Evolutionary conservation across 1,140 invertebrate genomes (phyloP).

Genomic region (Anthonomus grandis): DNA sequence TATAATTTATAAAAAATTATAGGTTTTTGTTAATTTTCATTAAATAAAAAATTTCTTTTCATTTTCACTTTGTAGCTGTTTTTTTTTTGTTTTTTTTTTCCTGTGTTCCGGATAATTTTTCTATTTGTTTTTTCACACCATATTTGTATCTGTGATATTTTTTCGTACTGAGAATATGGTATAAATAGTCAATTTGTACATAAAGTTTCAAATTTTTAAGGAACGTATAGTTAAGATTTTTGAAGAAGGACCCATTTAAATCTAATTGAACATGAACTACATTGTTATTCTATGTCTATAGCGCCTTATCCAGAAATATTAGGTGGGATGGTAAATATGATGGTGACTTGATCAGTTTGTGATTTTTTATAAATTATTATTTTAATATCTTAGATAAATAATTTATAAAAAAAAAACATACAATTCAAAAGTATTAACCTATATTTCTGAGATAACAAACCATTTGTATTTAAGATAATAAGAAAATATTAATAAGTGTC

Average conservation of each 20-base stretch:
- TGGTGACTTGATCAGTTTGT: too few species aligned
- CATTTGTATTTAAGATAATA: conserved; percentile 23
- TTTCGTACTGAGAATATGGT: conserved; percentile 42
- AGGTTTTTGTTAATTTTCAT: conserved; percentile 46
- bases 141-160: conserved; percentile 44
- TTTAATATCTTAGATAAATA: too few species aligned
- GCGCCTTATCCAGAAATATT: too few species aligned
- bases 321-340: too few species aligned
- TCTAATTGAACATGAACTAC: conserved; percentile 27
- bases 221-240: conserved; percentile 27
- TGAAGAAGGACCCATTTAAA: conserved; percentile 29
- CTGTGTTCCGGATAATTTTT: conserved; percentile 8
- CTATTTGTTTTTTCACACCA: conserved; percentile 29
- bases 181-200: conserved; percentile 46
- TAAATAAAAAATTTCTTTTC: conserved; percentile 43
- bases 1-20: conserved; percentile 36
- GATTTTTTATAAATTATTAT: too few species aligned
- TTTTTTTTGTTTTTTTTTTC: conserved; percentile 33
- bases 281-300: conserved; percentile 29
- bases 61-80: conserved; percentile 31
- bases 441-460: too few species aligned
- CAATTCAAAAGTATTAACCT: too few species aligned
- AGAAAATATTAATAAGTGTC: conserved; percentile 25
- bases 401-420: too few species aligned
- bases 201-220: conserved; percentile 34